Conservation (phyloP, 2,113 vertebrate genomes). For the Agapornis roseicollis region DNA sequence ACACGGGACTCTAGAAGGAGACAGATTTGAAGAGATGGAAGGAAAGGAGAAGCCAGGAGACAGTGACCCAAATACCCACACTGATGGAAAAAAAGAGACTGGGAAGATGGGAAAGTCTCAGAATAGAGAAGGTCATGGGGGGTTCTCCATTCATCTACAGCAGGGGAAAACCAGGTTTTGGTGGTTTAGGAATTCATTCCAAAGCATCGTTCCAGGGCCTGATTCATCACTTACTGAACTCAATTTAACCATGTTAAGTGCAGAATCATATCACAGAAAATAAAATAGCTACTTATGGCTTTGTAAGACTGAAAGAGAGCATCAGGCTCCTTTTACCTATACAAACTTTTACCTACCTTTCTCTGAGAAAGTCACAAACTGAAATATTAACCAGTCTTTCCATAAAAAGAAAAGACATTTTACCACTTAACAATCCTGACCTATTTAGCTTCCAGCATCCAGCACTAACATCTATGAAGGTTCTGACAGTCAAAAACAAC, state of each 20-base stretch:
- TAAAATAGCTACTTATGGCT: fast-evolving
- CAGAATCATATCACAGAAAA: neutral
- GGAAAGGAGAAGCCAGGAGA: neutral
- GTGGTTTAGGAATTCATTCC: neutral
- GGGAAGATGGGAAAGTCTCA: neutral
- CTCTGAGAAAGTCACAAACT: neutral
- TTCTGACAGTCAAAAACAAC: neutral
- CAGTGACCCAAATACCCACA: neutral
- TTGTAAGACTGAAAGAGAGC: neutral
- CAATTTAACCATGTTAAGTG: neutral
- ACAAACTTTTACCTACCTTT: neutral
- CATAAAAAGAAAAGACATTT: neutral
- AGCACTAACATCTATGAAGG: neutral
- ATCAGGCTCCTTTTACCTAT: neutral
- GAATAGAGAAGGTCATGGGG: neutral
- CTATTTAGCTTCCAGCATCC: neutral
- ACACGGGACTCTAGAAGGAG: neutral
- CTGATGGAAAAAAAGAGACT: neutral
- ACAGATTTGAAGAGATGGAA: neutral
- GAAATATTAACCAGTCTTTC: neutral
- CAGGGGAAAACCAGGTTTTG: neutral
- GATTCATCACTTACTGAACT: neutral
- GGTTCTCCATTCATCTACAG: neutral
- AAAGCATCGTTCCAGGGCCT: neutral
- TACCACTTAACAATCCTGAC: neutral